A percentile compares a stretch with the other conserved stretches of the same genome.
Conservation (phyloP, 2,888 invertebrate genomes). For the Sipha maydis region DNA sequence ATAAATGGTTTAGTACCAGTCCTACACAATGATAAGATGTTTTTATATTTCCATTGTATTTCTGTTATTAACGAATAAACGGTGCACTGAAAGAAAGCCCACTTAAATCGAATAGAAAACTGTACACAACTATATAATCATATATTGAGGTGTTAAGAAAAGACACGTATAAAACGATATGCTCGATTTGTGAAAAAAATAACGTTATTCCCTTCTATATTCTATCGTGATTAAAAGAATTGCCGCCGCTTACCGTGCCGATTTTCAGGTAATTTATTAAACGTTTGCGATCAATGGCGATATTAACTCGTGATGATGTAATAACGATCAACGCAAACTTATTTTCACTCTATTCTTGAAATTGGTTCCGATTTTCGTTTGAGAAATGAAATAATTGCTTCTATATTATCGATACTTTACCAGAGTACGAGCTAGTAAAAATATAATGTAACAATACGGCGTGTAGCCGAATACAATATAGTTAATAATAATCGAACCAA, state of each 20-base stretch:
- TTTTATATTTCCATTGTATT: constrained; percentile 38
- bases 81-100: constrained; percentile 37
- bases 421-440: neutral
- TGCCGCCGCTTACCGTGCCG: neutral
- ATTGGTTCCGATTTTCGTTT: constrained; percentile 29
- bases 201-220: neutral
- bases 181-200: constrained; percentile 29
- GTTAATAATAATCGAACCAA: neutral
- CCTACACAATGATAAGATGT: constrained; percentile 49
- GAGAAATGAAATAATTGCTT: neutral
- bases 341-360: constrained; percentile 20
- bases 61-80: constrained; percentile 53
- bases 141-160: neutral
- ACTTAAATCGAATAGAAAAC: constrained; percentile 45
- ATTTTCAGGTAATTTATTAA: constrained; percentile 34
- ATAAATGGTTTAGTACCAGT: constrained; percentile 46
- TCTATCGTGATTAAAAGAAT: neutral
- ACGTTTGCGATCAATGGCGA: neutral
- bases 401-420: too few relatives aligned
- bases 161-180: constrained; percentile 42
- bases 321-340: neutral
- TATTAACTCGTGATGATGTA: neutral
- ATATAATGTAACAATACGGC: neutral
- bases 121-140: constrained; percentile 12
- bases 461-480: neutral